Conservation (phyloP, 2,888 invertebrate genomes). For the Ophioninae sp. region DNA sequence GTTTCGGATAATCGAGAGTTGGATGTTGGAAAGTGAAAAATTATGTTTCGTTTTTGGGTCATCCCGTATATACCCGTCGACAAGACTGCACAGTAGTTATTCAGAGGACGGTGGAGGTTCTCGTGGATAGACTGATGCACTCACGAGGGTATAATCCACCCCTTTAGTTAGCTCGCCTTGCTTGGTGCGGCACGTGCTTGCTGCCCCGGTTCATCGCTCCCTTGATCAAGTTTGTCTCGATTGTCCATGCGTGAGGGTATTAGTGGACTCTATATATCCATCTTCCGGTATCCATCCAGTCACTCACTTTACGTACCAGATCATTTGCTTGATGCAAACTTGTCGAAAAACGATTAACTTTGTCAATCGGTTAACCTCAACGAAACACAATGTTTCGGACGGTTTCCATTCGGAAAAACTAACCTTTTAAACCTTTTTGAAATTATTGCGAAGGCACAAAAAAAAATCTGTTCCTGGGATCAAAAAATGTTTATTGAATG, state of each 20-base stretch:
- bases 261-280: constrained; percentile 37
- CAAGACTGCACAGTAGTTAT: constrained; percentile 11
- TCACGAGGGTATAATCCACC: constrained; percentile 60
- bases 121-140: constrained; percentile 35
- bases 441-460: too few species aligned
- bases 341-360: background rate
- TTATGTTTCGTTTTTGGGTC: too few species aligned
- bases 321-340: constrained; percentile 1
- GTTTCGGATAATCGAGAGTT: too few species aligned
- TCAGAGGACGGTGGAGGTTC: constrained; percentile 18
- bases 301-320: constrained; percentile 13
- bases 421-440: too few species aligned
- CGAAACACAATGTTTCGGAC: background rate
- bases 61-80: too few species aligned
- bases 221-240: constrained; percentile 55
- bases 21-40: too few species aligned
- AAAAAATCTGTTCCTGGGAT: too few species aligned
- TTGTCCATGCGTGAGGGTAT: constrained; percentile 53
- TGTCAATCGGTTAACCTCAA: background rate
- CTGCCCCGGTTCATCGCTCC: constrained; percentile 48
- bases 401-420: background rate
- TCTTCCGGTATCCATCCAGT: constrained; percentile 33
- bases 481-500: too few species aligned
- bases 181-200: constrained; percentile 56
- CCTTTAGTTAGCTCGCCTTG: constrained; percentile 56